These are phyloP conservation scores for Microtus pennsylvanicus DNA, from an alignment of 2,113 vertebrate species.

Conservation along the genomic window DNA sequence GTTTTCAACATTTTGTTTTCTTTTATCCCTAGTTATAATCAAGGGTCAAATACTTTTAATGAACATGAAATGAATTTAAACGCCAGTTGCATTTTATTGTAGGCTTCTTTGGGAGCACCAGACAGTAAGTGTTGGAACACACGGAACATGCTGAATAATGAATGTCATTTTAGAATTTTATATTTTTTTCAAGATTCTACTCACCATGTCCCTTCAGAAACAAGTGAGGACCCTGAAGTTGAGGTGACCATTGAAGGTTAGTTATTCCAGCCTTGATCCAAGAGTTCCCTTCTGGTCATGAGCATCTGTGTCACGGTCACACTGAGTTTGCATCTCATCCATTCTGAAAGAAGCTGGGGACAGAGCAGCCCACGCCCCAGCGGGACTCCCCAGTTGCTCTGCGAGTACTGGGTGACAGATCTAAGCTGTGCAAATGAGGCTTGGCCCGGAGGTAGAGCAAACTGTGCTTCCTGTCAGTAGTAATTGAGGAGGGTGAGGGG, in stretches of 20 bases:
- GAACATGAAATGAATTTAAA: constrained; percentile 34
- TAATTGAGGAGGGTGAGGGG: neutral
- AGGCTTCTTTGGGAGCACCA: constrained; percentile 64
- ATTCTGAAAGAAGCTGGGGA: neutral
- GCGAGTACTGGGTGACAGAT: neutral
- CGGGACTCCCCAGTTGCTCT: neutral
- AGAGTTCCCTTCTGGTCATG: constrained; percentile 59
- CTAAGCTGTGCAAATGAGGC: neutral
- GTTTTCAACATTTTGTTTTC: constrained; percentile 60
- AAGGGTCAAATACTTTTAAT: constrained; percentile 56
- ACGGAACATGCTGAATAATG: constrained; percentile 72
- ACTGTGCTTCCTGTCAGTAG: neutral
- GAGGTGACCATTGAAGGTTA: constrained; percentile 90
- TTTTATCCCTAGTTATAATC: constrained; percentile 53
- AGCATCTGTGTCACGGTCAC: constrained; percentile 70
- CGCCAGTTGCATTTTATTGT: constrained; percentile 42
- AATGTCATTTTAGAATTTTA: constrained; percentile 79
- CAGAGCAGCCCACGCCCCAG: constrained; percentile 42
- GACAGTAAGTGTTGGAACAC: constrained; percentile 53
- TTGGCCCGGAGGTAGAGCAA: neutral
- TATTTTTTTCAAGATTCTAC: constrained; percentile 86
- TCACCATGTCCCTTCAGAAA: constrained; percentile 85
- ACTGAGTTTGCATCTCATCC: neutral
- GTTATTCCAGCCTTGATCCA: constrained; percentile 77
- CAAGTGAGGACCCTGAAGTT: constrained; percentile 89